Conservation (phyloP, 2,888 invertebrate species). For the Eulithis testata region DNA sequence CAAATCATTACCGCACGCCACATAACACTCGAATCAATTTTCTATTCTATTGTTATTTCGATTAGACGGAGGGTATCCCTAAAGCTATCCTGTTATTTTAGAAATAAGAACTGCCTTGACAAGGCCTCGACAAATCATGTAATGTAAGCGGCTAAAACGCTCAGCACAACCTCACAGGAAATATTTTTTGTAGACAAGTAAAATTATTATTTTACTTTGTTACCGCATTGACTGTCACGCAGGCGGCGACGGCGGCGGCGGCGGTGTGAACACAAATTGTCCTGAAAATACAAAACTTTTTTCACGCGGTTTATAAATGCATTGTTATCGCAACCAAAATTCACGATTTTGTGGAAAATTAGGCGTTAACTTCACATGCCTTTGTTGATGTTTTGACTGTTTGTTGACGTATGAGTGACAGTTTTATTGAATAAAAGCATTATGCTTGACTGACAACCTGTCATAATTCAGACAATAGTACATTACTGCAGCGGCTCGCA, state of each 20-base stretch:
- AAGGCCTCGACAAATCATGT: background rate
- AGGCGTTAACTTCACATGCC: conserved; percentile 58
- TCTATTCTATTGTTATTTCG: conserved; percentile 64
- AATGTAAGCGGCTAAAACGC: conserved; percentile 4
- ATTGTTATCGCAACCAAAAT: conserved; percentile 61
- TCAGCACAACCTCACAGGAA: background rate
- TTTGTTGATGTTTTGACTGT: conserved; percentile 56
- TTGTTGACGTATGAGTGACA: conserved; percentile 81
- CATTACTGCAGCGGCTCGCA: too few species aligned
- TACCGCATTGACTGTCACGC: background rate
- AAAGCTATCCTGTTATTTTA: conserved; percentile 58
- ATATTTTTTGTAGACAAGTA: background rate
- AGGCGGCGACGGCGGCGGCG: too few species aligned
- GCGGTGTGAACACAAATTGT: conserved; percentile 10
- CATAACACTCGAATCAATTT: conserved; percentile 60
- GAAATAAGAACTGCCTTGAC: conserved; percentile 23
- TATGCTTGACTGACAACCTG: conserved; percentile 69
- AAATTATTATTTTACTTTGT: background rate
- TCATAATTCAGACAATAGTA: conserved; percentile 22
- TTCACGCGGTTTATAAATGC: conserved; percentile 35
- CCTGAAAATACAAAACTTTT: conserved; percentile 27
- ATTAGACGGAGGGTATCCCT: conserved; percentile 71
- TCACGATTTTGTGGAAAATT: conserved; percentile 66
- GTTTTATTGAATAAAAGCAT: conserved; percentile 75
- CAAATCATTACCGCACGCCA: conserved; percentile 46